Evolutionary conservation across 2,797 vertebrate species (phyloP), one percentile per base, ranked within the genome.

Genomic region (Tarsius wallacei): DNA sequence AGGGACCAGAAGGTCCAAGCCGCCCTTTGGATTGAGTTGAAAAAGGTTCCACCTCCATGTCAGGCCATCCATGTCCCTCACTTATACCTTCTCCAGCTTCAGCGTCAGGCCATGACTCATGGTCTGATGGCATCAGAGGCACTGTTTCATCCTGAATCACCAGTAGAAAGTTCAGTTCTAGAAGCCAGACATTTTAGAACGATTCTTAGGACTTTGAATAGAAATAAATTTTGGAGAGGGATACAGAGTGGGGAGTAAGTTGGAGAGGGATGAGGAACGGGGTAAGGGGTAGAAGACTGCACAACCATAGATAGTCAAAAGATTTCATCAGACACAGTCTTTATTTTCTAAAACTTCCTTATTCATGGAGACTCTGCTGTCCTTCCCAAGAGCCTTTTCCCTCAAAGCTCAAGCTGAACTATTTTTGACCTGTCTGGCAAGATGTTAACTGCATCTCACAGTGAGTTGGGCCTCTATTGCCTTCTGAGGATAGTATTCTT

Each of bases 391-490:
- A 95, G 97, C 97, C 97, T 98, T 98, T 99, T 98, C 94, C 99
- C 98, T 98, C 98, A 98, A 98, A 98, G 94, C 98, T 97, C 94
- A 47, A 96, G 98, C 98, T 98, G 99, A 99, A 99, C 99, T 99
- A 99, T 99, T 99, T 99, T 97, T 99, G 98, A 99, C 99, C 98
- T 99, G 98, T 98, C 98, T 99, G 99, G 99, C 99, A 99, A 98
- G 99, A 98, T 98, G 98, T 99, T 96, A 98, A 99, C 99, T 99
- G 99, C 99, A 99, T 99, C 99, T 99, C 99, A 99, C 0, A 96
- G 98, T 98, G 98, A 97, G 64, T 78, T 90, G 94, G 87, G 95
- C 91, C 55, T 97, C 81, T 87, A 9, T 96, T 94, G 91, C 97
- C 94, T 98, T 98, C 95, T 77, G 94, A 86, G 87, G 95, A 85